These are phyloP conservation scores for Tetanocera ferruginea DNA, from an alignment of 2,888 invertebrate species.

Conservation along the genomic window DNA sequence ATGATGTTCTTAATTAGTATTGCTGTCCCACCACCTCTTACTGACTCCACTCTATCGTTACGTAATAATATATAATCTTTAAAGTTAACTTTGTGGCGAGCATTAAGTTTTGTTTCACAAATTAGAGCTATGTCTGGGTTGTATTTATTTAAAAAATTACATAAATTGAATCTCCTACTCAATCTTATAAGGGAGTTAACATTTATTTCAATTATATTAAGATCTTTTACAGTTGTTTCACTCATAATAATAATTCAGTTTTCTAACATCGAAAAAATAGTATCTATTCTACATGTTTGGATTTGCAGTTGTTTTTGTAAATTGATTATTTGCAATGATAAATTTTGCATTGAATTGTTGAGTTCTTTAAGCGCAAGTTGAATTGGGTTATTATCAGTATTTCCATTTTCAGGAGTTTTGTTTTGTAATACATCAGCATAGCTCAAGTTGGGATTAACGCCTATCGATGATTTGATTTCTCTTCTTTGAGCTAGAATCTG, in stretches of 20 bases:
- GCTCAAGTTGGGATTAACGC: constrained; percentile 17
- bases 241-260: neutral
- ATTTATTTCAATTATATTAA: constrained; percentile 32
- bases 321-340: constrained; percentile 37
- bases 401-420: neutral
- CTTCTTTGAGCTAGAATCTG: constrained; percentile 12
- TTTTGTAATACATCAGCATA: constrained; percentile 24
- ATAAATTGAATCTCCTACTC: constrained; percentile 31
- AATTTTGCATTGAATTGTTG: constrained; percentile 24
- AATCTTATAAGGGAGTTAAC: constrained; percentile 39
- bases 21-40: constrained; percentile 22
- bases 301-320: constrained; percentile 33
- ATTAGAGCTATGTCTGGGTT: constrained; percentile 31
- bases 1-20: constrained; percentile 36
- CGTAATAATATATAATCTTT: constrained; percentile 13
- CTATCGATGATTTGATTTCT: neutral
- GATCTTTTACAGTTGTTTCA: neutral
- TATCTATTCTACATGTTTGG: constrained; percentile 30
- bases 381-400: no score
- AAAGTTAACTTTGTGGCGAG: constrained; percentile 24
- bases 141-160: constrained; percentile 27
- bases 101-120: constrained; percentile 35
- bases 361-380: no score
- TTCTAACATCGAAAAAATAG: constrained; percentile 19
- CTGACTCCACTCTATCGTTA: constrained; percentile 21